Evolutionary conservation across 2,888 invertebrate species (phyloP), one percentile per base, ranked within the genome.

Genomic region (Phymatocera aterrima): DNA sequence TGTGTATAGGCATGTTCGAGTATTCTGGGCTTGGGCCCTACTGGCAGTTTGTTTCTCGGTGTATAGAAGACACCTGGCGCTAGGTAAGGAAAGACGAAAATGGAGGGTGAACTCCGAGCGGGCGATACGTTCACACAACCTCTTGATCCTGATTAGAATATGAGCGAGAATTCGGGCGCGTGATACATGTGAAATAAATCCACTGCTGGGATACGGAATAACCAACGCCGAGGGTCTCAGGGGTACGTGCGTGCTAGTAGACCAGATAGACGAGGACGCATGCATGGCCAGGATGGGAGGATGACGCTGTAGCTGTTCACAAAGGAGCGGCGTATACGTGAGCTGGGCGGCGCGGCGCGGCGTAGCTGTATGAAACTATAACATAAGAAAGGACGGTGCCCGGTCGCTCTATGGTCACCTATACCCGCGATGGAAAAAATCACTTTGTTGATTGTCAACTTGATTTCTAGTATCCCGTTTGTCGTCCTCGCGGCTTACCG

Each of bases 81-180:
- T 68, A 72, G 78, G 43, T 24, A 65, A 80, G 79, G 79, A 79
- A 75, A 60, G 48, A 10, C 82, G 84, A 51, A 65, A 84, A 85
- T 85, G 82, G 80, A 83, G 75, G 75, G 75, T 57, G 84, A 85
- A 82, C 82, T 83, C 83, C 86, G 88, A 86, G 83, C 86, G 80
- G 77, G 83, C 81, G 83, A 84, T 84, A 82, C 87, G 88, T 90
- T 90, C 90, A 88, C 90, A 90, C 88, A 90, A 88, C 89, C 89
- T 88, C 86, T 89, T 89, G 88, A 89, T 89, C 90, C 90, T 87
- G 90, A 90, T 90, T 90, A 89, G 89, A 90, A 90, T 90, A 89
- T 83, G 86, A 85, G 80, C 81, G 79, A 83, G 51, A 48, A 18
- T 37, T 18, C 34, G 37, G 18, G 18, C 64, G 37, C 46, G 46